Evolutionary conservation across 1,140 invertebrate genomes (phyloP), one percentile per base, ranked within the genome.

Genomic region (Drosophila parabipectinata): DNA sequence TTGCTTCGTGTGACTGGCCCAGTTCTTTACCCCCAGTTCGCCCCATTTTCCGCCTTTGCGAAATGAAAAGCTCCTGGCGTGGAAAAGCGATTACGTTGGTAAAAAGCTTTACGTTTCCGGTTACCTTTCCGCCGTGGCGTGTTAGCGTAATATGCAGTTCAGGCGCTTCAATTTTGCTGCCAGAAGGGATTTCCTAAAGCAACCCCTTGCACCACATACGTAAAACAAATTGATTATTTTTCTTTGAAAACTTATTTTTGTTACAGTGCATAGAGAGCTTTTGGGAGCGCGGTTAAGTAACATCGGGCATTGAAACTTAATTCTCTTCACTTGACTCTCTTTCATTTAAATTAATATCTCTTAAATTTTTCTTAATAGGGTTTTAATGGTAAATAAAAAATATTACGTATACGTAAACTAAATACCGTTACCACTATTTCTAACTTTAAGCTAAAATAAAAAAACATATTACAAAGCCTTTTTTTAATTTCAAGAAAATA

Each of bases 81-180:
- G 66, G 69, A 59, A 88, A 87, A 88, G 61, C 79, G 75, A 87
- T 87, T 87, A 85, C 74, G 74, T 64, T 85, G 80, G 68, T 68
- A 39, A 52, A 87, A 87, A 87, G 82, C 82, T 87, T 75, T 53
- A 64, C 78, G 66, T 66, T 88, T 87, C 82, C 82, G 82, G 61
- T 74, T 76, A 88, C 75, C 77, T 82, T 87, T 87, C 82, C 82
- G 82, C 62, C 53, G 21, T 52, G 64, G 47, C 77, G 61, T 77
- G 73, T 77, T 77, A 48, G 37, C 52, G 66, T 77, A 77, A 77
- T 77, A 68, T 77, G 77, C 82, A 81, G 57, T 85, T 78, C 47
- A 78, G 58, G 74, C 82, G 74, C 74, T 62, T 82, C 58, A 87
- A 76, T 88, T 85, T 72, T 24, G 48, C 47, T 12, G 41, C 54